Percentiles rank a stretch among this genome's conserved stretches.
These are phyloP conservation scores for Dasypolia templi DNA, from an alignment of 2,888 invertebrate genomes.

Conservation along the genomic window DNA sequence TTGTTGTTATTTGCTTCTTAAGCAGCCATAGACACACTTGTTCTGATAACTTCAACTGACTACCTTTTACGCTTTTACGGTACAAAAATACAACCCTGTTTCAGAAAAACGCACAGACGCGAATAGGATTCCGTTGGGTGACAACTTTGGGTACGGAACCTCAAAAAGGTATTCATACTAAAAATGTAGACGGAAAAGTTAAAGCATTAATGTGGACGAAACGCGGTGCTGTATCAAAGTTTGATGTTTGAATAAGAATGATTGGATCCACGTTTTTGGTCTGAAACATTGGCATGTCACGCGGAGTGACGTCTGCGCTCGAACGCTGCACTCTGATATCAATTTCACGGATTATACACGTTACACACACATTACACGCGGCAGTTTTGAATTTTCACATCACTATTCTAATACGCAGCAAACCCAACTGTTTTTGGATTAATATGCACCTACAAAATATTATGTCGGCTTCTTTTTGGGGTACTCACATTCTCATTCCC, in stretches of 20 bases:
- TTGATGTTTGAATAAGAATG: slow-evolving; percentile 29
- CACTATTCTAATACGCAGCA: neutral
- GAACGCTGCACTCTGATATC: slow-evolving; percentile 56
- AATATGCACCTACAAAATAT: neutral
- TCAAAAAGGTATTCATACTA: neutral
- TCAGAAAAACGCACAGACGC: neutral
- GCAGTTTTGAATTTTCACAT: slow-evolving; percentile 45
- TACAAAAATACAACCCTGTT: neutral
- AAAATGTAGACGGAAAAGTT: slow-evolving; percentile 5
- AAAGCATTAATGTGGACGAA: slow-evolving; percentile 5
- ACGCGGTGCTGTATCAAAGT: slow-evolving; percentile 11
- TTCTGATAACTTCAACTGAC: neutral
- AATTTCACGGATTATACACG: slow-evolving; percentile 69
- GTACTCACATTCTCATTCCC: neutral
- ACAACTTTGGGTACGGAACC: neutral
- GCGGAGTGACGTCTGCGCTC: slow-evolving; percentile 44
- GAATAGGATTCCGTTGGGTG: neutral
- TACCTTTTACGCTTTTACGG: too few relatives aligned
- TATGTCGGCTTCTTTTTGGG: neutral
- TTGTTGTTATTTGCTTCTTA: neutral
- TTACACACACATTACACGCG: slow-evolving; percentile 54
- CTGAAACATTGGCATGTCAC: slow-evolving; percentile 54
- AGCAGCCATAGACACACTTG: too few relatives aligned
- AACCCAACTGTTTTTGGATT: neutral
- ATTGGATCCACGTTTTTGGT: slow-evolving; percentile 38